phyloP scores from a whole-genome alignment of 1,140 invertebrate genomes.

The Pachypeltis micranthus region DNA sequence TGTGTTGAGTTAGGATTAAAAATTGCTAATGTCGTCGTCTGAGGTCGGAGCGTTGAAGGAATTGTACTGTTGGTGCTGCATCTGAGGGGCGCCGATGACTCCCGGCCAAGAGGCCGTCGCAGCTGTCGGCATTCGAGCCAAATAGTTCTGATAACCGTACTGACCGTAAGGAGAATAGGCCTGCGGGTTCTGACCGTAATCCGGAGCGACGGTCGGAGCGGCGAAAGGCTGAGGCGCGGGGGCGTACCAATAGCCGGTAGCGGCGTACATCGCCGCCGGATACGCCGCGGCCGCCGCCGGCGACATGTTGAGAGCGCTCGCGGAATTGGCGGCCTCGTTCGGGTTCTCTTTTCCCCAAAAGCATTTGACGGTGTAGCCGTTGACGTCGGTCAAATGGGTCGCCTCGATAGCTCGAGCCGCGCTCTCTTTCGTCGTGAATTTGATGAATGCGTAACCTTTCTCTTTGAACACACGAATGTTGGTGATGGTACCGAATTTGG shows the following conservation, averaged over 20 bases:
- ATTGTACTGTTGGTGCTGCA: background rate
- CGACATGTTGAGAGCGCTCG: too few species aligned
- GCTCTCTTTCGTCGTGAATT: constrained; percentile 92
- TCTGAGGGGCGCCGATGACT: background rate
- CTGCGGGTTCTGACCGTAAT: background rate
- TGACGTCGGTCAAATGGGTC: constrained; percentile 93
- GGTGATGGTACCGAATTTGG: constrained; percentile 86
- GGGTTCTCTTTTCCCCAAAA: constrained; percentile 91
- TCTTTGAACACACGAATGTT: constrained; percentile 98
- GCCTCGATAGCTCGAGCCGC: constrained; percentile 94
- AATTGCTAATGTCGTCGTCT: background rate
- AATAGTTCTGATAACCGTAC: background rate
- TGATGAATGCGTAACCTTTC: constrained; percentile 98
- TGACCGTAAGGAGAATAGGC: background rate
- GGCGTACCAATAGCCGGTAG: background rate
- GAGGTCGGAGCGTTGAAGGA: background rate
- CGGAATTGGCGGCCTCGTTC: background rate
- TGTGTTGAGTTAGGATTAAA: too few species aligned
- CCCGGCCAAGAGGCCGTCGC: background rate
- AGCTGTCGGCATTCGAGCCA: background rate
- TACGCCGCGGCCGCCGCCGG: background rate
- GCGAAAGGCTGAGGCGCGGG: background rate
- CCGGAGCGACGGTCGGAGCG: background rate
- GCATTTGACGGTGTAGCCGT: constrained; percentile 92
- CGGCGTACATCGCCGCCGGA: background rate